phyloP scores from a whole-genome alignment of 2,113 vertebrate species.

The Heliornis fulica region DNA sequence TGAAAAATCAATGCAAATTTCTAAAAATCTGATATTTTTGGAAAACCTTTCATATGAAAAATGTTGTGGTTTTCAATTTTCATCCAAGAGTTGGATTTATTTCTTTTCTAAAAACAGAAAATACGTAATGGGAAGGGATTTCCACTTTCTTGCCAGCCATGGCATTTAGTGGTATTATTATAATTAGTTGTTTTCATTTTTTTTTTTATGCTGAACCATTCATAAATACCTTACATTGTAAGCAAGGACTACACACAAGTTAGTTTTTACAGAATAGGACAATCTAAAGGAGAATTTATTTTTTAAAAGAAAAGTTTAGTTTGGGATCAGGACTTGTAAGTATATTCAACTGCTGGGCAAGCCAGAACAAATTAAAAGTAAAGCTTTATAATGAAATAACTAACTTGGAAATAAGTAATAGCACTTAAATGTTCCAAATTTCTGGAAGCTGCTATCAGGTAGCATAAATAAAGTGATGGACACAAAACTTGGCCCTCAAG shows the following conservation, averaged over 20 bases:
- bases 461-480: not conserved
- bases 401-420: not conserved
- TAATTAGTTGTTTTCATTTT: conserved; percentile 52
- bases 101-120: conserved; percentile 39
- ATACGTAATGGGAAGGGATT: conserved; percentile 50
- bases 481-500: not conserved
- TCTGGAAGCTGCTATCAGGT: not conserved
- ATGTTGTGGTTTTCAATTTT: conserved; percentile 42
- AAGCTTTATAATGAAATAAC: not conserved
- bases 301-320: not conserved
- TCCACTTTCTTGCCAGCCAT: conserved; percentile 35
- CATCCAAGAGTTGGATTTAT: conserved; percentile 32
- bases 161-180: conserved; percentile 36
- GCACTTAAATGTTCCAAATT: not conserved
- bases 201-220: conserved; percentile 48
- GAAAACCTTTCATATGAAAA: not conserved
- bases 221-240: conserved; percentile 28
- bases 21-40: not conserved
- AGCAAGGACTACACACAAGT: not conserved
- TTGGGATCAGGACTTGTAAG: not conserved
- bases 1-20: not conserved
- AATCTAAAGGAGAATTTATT: not conserved
- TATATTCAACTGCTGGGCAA: not conserved
- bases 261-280: not conserved
- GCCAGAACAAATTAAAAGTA: not conserved